These are phyloP conservation scores for Sericinus montela DNA, from an alignment of 2,888 invertebrate species.

Conservation along the genomic window DNA sequence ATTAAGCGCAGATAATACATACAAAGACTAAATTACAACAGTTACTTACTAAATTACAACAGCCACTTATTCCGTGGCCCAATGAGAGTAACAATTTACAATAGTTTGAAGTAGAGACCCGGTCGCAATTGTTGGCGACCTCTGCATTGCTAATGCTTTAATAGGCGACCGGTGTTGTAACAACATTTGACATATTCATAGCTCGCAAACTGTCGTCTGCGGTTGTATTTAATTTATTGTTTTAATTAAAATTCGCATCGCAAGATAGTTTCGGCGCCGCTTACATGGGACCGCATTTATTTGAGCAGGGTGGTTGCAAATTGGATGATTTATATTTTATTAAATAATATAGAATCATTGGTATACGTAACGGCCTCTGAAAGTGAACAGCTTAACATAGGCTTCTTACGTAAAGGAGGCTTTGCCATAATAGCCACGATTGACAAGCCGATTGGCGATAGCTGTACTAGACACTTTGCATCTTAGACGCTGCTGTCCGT, in stretches of 20 bases:
- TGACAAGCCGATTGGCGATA: too few relatives aligned
- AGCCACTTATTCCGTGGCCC: slow-evolving; percentile 38
- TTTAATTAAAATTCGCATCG: slow-evolving; percentile 35
- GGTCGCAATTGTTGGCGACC: slow-evolving; percentile 57
- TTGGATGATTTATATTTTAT: too few relatives aligned
- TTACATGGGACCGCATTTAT: slow-evolving; percentile 5
- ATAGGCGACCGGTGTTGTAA: slow-evolving; percentile 42
- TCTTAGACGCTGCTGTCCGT: too few relatives aligned
- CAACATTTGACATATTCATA: slow-evolving; percentile 30
- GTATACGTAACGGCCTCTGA: too few relatives aligned
- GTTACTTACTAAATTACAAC: background rate
- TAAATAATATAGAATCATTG: too few relatives aligned
- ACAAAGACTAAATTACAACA: too few relatives aligned
- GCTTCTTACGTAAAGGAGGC: too few relatives aligned
- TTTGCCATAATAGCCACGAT: too few relatives aligned
- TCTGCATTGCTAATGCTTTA: slow-evolving; percentile 51
- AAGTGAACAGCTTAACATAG: too few relatives aligned
- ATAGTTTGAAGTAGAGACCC: slow-evolving; percentile 52
- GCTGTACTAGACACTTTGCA: too few relatives aligned
- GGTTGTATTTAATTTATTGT: slow-evolving; percentile 35
- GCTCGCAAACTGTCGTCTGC: slow-evolving; percentile 25
- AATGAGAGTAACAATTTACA: slow-evolving; percentile 52
- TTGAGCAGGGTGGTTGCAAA: background rate
- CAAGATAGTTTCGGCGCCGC: slow-evolving; percentile 29
- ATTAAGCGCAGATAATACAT: too few relatives aligned